Evolutionary conservation across 2,113 vertebrate species (phyloP).

Genomic region (Rhea americana): DNA sequence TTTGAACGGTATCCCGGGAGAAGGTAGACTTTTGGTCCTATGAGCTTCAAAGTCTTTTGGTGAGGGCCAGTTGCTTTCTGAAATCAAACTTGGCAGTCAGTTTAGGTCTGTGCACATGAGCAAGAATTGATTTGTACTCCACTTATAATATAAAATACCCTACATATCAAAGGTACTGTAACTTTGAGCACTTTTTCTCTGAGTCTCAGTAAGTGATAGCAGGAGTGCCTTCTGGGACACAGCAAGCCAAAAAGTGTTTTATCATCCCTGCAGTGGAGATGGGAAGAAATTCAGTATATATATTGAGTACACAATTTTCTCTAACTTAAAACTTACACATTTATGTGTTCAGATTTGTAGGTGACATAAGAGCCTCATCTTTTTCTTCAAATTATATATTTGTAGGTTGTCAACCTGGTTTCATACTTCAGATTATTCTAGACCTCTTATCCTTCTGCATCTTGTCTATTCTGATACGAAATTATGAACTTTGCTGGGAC

Average conservation of each 20-base stretch:
- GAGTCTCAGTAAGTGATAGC: background rate
- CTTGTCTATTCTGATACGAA: background rate
- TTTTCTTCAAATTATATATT: background rate
- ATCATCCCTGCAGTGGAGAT: background rate
- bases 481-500: background rate
- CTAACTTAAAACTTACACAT: background rate
- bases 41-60: background rate
- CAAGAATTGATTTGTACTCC: background rate
- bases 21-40: background rate
- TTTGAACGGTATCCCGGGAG: constrained; percentile 4
- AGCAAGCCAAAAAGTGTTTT: background rate
- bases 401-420: constrained; percentile 5
- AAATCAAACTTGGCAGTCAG: background rate
- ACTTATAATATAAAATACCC: background rate
- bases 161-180: constrained; percentile 11
- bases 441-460: background rate
- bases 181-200: background rate
- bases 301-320: background rate
- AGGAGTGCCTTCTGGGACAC: background rate
- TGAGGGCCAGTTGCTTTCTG: background rate
- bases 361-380: background rate
- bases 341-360: background rate
- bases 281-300: no score
- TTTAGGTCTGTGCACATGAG: background rate
- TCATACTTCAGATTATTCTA: background rate